Evolutionary conservation across 2,888 invertebrate genomes (phyloP).

Genomic region (Folsomia candida): DNA sequence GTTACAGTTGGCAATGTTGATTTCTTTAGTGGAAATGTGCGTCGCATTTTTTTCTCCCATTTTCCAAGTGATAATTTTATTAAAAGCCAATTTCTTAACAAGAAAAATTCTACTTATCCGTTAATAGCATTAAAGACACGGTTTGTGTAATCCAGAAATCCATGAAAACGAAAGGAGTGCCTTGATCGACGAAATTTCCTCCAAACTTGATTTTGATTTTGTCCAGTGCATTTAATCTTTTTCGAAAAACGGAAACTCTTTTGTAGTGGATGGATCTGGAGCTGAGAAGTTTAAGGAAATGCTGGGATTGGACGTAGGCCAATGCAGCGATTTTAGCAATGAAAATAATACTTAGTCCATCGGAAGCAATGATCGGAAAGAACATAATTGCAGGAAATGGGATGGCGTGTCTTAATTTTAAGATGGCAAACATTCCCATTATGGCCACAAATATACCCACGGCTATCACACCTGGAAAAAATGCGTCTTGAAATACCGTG

Average conservation of each 20-base stretch:
- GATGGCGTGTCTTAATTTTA: not conserved
- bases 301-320: not conserved
- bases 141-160: constrained; percentile 8
- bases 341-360: constrained; percentile 1
- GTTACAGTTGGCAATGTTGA: too few relatives aligned
- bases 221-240: not conserved
- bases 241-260: not conserved
- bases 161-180: constrained; percentile 2
- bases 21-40: not conserved
- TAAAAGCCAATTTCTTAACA: not conserved
- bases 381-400: not conserved
- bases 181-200: not conserved
- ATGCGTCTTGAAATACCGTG: not conserved
- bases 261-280: not conserved
- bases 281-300: not conserved
- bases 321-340: not conserved
- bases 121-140: not conserved
- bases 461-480: not conserved
- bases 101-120: not conserved
- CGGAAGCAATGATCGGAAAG: not conserved
- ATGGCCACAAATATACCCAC: not conserved
- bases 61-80: not conserved
- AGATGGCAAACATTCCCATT: not conserved
- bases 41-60: not conserved
- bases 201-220: constrained; percentile 14